Evolutionary conservation across 2,888 invertebrate genomes (phyloP), one percentile per base, ranked within the genome.

Genomic region (Nysson spinosus): DNA sequence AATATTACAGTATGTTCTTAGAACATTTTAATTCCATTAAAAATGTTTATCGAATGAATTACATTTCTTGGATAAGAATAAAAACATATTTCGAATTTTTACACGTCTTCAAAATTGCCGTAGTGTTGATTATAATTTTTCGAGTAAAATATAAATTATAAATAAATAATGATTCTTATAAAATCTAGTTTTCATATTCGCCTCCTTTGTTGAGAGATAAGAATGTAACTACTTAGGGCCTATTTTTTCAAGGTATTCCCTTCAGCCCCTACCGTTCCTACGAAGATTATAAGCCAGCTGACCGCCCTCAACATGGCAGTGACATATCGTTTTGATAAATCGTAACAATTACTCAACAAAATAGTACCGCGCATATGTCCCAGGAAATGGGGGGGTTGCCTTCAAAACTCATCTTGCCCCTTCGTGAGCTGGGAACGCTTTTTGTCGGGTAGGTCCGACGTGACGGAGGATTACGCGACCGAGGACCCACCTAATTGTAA

Each of bases 301-400:
- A 79, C 71, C 65, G 65, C 46, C 63, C 72, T 70, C 68, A 47
- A 77, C 67, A 54, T 57, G 52, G 47, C 46, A 43, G 55, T 55
- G 72, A 68, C 77, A 69, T 82, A 82, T 82, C 81, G 80, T 77
- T 81, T 78, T 80, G 83, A 82, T 80, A 79, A 83, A 84, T 84
- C 79, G 79, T 73, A 75, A 81, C 82, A 82, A 83, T 83, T 84
- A 80, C 73, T 81, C 80, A 75, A 72, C 69, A 42, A 42, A 37
- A 51, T 30, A 26, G 49, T 30, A 57, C 40, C 37, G 44, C 74
- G 72, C 81, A 81, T 81, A 82, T 81, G 81, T 73, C 77, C 74
- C 64, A 35, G 71, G 66, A 75, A 76, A 75, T 72, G 60, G 54
- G 63, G 68, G 62, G 42, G 34, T 47, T 26, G 70, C 24, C 47